Base-by-base conservation (phyloP, 2,113 vertebrate genomes). In the Stigmatopora argus region DNA sequence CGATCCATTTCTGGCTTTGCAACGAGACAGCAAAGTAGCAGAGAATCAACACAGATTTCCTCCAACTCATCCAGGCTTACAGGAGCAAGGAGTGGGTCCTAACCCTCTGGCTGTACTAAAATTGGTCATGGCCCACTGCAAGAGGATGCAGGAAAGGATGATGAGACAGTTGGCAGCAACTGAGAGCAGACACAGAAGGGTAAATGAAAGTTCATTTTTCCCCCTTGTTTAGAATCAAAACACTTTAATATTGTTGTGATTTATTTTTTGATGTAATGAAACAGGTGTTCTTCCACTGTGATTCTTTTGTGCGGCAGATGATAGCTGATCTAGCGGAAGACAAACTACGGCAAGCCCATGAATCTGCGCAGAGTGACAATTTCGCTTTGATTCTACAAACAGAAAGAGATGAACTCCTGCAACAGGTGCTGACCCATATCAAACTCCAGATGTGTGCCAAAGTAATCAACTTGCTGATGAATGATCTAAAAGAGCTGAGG, bases 91-190 rank as follows among this genome's bases (percentile, higher is more conserved):
- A 67, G 91, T 62, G 89, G 91, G 41, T 85, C 88, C 94, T 47
- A 97, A 94, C 78, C 97, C 97, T 0, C 87, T 98, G n/a, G 94
- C 94, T 0, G 78, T 98, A 45, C 86, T 99, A 5, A 97, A 96
- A 78, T 92, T 94, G 71, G 95, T 99, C 83, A 95, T 97, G 94
- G 92, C 93, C 63, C 96, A 98, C 56, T 99, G 95, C 85, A 97
- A 94, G 86, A 93, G 86, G 58, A 97, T 97, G 95, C 96, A 98
- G 84, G 96, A 98, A 66, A 94, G 93, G 69, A 96, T 98, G 95
- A 86, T 96, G 85, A 93, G 93, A 57, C 97, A 99, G 49, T 82
- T 99, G 58, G 92, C 95, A 2, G 94, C 95, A 0, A 93, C 94
- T 0, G 97, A 99, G 82, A 96, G 89, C 89, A 83, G 96, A 41